Base-by-base conservation (phyloP, 1,140 invertebrate genomes). In the Dinoponera quadriceps region DNA sequence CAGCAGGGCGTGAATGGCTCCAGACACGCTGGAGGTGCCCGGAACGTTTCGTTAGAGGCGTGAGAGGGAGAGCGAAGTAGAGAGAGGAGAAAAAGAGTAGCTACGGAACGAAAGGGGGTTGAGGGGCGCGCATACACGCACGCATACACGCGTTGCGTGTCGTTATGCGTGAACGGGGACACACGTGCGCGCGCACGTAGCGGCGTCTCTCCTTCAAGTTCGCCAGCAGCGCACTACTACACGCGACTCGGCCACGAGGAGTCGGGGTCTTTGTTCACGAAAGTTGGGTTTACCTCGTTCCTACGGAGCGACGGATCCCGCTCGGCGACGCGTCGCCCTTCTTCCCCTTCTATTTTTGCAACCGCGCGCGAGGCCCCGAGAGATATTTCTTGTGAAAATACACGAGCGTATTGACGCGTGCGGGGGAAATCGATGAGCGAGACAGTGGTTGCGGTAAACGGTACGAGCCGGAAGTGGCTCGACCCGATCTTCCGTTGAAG, bases 1-100 rank as follows among this genome's bases (percentile, higher is more conserved):
- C 88, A 89, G 88, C 88, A 89, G 88, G 87, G 87, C 84, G 88
- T 88, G 88, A 89, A 89, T 83, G 89, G 89, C 89, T 91, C 63
- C 83, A 90, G 91, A 92, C 89, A 83, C 78, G 89, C 85, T 85
- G 83, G 69, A 87, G 87, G 83, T 85, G 85, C 78, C 77, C 71
- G 77, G 62, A 73, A 83, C 78, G 83, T 87, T 87, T 66, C 83
- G 73, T 54, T 74, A 75, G 80, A 71, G 54, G 49, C 51, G 44
- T 84, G 49, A 20, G 7, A 54, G 38, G 20, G n/a, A 14, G 51
- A 38, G 7, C 22, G 22, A 33, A 49, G 65, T 20, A 29, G 60
- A n/a, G 57, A 44, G 38, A 29, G 29, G n/a, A n/a, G n/a, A n/a
- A n/a, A n/a, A n/a, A n/a, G n/a, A n/a, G n/a, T n/a, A n/a, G n/a